Evolutionary conservation across 1,140 invertebrate genomes (phyloP).

Genomic region (Zaprionus inermis): DNA sequence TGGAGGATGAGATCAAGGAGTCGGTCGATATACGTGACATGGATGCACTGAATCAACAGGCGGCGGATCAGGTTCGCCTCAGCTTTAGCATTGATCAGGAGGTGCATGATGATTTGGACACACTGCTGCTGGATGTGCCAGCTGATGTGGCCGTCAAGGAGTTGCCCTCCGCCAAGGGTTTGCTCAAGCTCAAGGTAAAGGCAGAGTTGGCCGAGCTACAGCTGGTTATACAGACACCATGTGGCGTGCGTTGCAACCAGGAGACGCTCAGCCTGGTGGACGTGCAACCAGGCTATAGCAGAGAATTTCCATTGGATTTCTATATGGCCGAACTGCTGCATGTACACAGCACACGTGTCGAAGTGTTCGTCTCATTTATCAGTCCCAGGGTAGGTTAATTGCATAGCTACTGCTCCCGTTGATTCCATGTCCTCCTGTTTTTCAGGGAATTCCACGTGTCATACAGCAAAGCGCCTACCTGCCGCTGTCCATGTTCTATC

Average conservation of each 20-base stretch:
- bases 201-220: constrained; percentile 72
- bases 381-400: constrained; percentile 55
- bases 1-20: constrained; percentile 83
- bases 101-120: constrained; percentile 64
- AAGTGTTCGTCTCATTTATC: constrained; percentile 72
- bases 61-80: constrained; percentile 70
- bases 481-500: constrained; percentile 77
- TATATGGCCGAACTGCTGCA: constrained; percentile 72
- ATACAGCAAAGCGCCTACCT: constrained; percentile 64
- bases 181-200: constrained; percentile 59
- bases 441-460: constrained; percentile 72
- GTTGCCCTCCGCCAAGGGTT: constrained; percentile 61
- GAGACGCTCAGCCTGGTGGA: constrained; percentile 67
- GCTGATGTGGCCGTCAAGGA: constrained; percentile 77
- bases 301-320: constrained; percentile 64
- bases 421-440: background rate
- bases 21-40: constrained; percentile 75
- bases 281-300: constrained; percentile 49
- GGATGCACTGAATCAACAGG: constrained; percentile 73
- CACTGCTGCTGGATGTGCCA: constrained; percentile 68
- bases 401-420: background rate
- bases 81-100: constrained; percentile 59
- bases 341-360: constrained; percentile 59
- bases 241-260: constrained; percentile 66
- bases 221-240: constrained; percentile 56